Conservation (phyloP, 2,888 invertebrate species). For the Ochropleura plecta region DNA sequence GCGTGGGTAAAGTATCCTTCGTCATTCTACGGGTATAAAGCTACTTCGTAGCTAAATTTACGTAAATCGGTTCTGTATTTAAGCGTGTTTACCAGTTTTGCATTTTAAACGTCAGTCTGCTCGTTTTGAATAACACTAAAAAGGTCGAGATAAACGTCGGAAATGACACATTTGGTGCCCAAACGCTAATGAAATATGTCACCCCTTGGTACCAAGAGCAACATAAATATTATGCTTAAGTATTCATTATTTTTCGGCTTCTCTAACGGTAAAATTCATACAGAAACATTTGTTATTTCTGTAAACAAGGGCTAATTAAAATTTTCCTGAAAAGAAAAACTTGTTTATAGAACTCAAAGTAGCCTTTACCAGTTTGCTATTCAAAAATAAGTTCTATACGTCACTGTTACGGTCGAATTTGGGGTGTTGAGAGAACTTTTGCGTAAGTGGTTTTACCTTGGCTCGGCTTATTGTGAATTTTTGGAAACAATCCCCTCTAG, state of each 20-base stretch:
- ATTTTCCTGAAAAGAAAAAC: constrained; percentile 59
- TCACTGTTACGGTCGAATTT: constrained; percentile 35
- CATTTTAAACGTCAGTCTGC: neutral
- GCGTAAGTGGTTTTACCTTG: constrained; percentile 34
- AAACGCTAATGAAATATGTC: constrained; percentile 11
- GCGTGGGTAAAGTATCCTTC: neutral
- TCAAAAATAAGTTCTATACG: constrained; percentile 14
- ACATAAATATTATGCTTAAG: constrained; percentile 13
- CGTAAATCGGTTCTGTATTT: neutral
- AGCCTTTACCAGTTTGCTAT: constrained; percentile 20
- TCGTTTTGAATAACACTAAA: neutral
- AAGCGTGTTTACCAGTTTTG: neutral
- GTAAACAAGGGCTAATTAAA: constrained; percentile 74
- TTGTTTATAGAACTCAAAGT: constrained; percentile 53
- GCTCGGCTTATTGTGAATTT: constrained; percentile 47
- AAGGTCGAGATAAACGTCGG: neutral
- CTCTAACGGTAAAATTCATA: constrained; percentile 56
- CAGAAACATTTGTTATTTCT: constrained; percentile 66
- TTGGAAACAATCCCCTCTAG: constrained; percentile 52
- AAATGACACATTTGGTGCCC: constrained; percentile 18
- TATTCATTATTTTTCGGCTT: constrained; percentile 14
- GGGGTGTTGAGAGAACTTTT: constrained; percentile 24
- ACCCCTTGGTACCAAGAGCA: neutral
- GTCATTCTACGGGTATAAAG: neutral
- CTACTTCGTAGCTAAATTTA: neutral